phyloP scores from a whole-genome alignment of 2,113 vertebrate genomes.

The Rhynchomys soricoides region DNA sequence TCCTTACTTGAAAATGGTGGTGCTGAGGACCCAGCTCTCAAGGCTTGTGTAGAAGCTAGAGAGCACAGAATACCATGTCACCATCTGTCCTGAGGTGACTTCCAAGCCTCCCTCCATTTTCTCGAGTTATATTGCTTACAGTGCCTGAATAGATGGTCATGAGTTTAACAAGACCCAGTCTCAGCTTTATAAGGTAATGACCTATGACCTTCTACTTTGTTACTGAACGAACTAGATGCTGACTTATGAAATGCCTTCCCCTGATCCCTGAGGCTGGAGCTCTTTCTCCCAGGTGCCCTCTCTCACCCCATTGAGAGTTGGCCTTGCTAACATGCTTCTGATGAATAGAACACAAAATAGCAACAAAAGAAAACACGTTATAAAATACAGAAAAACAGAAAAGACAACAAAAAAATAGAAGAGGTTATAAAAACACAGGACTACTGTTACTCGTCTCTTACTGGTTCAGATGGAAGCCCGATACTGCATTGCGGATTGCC shows the following conservation, averaged over 20 bases:
- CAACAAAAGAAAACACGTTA: not conserved
- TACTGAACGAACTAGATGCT: not conserved
- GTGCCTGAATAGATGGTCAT: not conserved
- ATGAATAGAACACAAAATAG: not conserved
- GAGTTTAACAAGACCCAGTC: not conserved
- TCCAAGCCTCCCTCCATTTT: not conserved
- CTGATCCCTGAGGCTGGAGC: not conserved
- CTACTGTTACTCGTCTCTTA: not conserved
- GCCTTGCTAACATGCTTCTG: not conserved
- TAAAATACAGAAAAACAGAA: not conserved
- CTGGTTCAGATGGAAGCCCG: not conserved
- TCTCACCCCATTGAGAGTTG: not conserved
- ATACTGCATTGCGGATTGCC: no score
- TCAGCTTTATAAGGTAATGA: not conserved
- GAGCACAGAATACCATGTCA: rapidly evolving
- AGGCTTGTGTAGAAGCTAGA: no score
- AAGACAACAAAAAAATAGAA: not conserved
- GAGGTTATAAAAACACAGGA: not conserved
- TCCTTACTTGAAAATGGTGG: not conserved
- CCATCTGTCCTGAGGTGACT: not conserved
- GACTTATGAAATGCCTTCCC: not conserved
- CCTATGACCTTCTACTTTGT: not conserved
- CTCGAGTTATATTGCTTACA: not conserved
- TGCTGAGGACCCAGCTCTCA: not conserved
- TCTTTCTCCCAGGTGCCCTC: not conserved